A percentile compares a stretch with the other conserved stretches of the same genome.
Conservation (phyloP, 2,113 vertebrate species). For the Columba janthina region DNA sequence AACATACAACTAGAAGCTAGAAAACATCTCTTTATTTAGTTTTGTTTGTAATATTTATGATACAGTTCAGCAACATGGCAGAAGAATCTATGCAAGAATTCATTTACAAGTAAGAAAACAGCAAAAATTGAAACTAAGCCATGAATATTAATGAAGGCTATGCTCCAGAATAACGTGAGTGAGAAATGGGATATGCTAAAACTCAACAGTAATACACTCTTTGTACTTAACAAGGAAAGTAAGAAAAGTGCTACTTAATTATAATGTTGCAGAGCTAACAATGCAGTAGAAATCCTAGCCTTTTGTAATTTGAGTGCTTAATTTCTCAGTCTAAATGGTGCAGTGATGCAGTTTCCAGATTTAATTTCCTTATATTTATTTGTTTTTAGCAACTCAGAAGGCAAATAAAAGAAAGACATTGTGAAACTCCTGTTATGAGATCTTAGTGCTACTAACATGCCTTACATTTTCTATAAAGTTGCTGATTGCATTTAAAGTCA, state of each 20-base stretch:
- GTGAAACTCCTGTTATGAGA: slow-evolving; percentile 32
- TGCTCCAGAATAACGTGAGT: neutral
- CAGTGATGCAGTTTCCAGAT: slow-evolving; percentile 25
- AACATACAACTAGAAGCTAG: neutral
- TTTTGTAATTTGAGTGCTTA: slow-evolving; percentile 14
- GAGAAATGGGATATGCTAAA: neutral
- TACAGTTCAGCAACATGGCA: neutral
- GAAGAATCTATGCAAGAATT: neutral
- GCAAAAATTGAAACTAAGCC: neutral
- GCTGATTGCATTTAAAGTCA: neutral
- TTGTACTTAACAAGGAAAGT: neutral
- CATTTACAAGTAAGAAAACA: neutral
- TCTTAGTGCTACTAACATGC: neutral
- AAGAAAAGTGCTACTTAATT: neutral
- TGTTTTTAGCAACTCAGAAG: slow-evolving; percentile 37
- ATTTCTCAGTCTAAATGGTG: slow-evolving; percentile 29
- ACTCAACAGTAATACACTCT: neutral
- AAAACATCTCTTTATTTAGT: neutral
- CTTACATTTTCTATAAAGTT: neutral
- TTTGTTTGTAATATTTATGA: neutral
- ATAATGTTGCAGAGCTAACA: slow-evolving; percentile 13
- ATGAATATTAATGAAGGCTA: neutral
- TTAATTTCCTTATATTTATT: slow-evolving; percentile 57
- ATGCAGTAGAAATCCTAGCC: slow-evolving; percentile 10
- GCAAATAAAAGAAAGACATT: slow-evolving; percentile 33